Evolutionary conservation across 1,140 invertebrate species (phyloP).

Genomic region (Heliothis subflexa): DNA sequence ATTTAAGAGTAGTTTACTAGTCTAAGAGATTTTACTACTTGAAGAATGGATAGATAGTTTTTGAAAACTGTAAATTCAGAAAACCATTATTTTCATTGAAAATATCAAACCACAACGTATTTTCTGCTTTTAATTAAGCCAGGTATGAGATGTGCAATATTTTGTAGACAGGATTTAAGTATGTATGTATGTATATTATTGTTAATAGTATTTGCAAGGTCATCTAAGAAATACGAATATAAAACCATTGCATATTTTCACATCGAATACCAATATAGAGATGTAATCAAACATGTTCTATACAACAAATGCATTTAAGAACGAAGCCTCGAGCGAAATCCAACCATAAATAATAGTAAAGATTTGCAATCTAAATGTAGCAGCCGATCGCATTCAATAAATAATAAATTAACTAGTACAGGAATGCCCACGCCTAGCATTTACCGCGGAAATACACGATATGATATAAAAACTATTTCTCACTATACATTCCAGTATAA

Average conservation of each 20-base stretch:
- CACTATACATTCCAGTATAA: constrained; percentile 22
- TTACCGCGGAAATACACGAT: constrained; percentile 30
- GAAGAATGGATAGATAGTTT: too few species aligned
- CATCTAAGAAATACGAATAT: too few species aligned
- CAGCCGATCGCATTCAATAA: constrained; percentile 31
- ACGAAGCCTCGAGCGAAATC: constrained; percentile 2
- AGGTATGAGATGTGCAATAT: too few species aligned
- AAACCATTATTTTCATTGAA: too few species aligned
- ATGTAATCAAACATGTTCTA: neutral
- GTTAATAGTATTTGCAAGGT: neutral
- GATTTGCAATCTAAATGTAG: constrained; percentile 41
- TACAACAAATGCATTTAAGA: neutral
- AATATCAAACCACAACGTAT: too few species aligned
- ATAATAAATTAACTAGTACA: constrained; percentile 37
- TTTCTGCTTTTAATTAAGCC: too few species aligned
- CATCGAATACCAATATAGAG: too few species aligned
- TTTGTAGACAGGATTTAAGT: too few species aligned
- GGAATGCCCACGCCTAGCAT: constrained; percentile 37
- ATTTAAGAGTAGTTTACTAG: too few species aligned
- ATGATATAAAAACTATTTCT: constrained; percentile 23
- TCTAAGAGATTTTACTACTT: too few species aligned
- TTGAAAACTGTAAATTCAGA: too few species aligned
- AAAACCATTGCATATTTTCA: neutral
- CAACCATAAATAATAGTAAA: constrained; percentile 31
- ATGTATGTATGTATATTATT: neutral